Percentiles rank a stretch among this genome's conserved stretches.
Evolutionary conservation across 2,888 invertebrate genomes (phyloP).

Genomic region (Chironomus riparius): DNA sequence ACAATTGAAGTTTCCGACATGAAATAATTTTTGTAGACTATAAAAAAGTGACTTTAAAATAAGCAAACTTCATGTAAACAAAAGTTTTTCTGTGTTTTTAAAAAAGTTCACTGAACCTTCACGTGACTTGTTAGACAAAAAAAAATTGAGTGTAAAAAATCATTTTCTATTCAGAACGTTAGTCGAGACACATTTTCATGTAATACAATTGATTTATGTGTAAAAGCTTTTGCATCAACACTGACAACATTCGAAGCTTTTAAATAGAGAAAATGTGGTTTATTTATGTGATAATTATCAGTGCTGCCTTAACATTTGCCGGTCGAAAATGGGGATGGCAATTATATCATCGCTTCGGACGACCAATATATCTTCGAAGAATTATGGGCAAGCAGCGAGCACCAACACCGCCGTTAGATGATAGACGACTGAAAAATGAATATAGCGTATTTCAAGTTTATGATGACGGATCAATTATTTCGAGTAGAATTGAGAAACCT

Average conservation of each 20-base stretch:
- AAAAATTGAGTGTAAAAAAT: neutral
- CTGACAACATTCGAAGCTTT: neutral
- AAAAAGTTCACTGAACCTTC: neutral
- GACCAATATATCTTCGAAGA: neutral
- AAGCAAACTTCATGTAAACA: neutral
- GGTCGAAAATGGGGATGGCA: slow-evolving; percentile 6
- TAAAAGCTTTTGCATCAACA: neutral
- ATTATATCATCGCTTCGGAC: slow-evolving; percentile 16
- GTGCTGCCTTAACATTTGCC: neutral
- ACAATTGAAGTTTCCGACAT: no score
- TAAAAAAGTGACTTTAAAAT: no score
- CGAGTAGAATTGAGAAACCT: slow-evolving; percentile 11
- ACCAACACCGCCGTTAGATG: slow-evolving; percentile 17
- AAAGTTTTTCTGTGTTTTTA: neutral
- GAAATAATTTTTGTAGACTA: no score
- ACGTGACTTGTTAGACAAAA: no score
- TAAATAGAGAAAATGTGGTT: slow-evolving; percentile 11
- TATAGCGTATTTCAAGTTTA: slow-evolving; percentile 14
- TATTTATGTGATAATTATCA: neutral
- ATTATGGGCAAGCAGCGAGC: slow-evolving; percentile 16
- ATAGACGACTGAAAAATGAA: neutral
- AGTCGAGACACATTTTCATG: neutral
- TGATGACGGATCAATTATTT: slow-evolving; percentile 3
- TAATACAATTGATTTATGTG: neutral
- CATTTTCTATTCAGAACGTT: neutral